These are phyloP conservation scores for Eustalomyia histrio DNA, from an alignment of 2,888 invertebrate genomes.

Conservation along the genomic window DNA sequence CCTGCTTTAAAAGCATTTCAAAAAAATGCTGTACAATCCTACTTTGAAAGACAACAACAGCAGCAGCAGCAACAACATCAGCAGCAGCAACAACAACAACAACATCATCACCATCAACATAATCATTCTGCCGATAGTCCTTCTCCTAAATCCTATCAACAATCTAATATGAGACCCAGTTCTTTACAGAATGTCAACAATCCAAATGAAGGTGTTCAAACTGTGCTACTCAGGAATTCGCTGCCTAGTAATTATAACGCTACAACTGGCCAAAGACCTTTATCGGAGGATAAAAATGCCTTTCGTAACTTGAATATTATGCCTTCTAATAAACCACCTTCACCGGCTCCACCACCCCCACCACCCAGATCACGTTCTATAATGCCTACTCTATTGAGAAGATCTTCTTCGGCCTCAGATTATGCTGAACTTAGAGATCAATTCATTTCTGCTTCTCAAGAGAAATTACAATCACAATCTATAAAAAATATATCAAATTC, in stretches of 20 bases:
- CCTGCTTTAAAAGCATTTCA: constrained; percentile 89
- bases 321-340: constrained; percentile 69
- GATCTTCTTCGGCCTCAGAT: constrained; percentile 86
- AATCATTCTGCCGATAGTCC: constrained; percentile 88
- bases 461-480: constrained; percentile 71
- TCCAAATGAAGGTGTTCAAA: constrained; percentile 41
- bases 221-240: constrained; percentile 74
- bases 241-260: constrained; percentile 74
- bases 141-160: constrained; percentile 80
- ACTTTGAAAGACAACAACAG: constrained; percentile 87
- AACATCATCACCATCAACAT: constrained; percentile 81
- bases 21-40: constrained; percentile 89
- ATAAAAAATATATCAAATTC: constrained; percentile 76
- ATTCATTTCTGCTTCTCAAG: constrained; percentile 71
- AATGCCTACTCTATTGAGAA: constrained; percentile 74
- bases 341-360: constrained; percentile 79
- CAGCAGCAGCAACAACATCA: constrained; percentile 80
- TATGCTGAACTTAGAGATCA: constrained; percentile 81
- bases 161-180: constrained; percentile 71
- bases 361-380: constrained; percentile 77
- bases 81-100: constrained; percentile 77
- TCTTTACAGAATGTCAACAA: constrained; percentile 63
- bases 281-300: constrained; percentile 54
- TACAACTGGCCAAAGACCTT: constrained; percentile 49
- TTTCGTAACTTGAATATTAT: constrained; percentile 25